Base-by-base conservation (phyloP, 2,888 invertebrate species). In the Geotrupes spiniger region DNA sequence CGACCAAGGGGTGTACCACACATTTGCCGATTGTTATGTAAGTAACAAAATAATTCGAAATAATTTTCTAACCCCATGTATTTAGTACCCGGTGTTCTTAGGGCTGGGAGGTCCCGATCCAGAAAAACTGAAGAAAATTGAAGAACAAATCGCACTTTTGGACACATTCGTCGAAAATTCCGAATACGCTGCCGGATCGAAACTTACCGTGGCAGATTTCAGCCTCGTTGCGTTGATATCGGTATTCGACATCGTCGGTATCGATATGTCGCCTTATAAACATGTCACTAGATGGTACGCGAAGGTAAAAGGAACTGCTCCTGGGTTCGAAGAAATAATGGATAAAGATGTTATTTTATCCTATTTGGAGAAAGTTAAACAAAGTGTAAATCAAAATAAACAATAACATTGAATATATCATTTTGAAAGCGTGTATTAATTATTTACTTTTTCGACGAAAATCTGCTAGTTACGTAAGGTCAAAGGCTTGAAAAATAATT, bases 161-260 rank as follows among this genome's bases (percentile, higher is more conserved):
- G 83, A 91, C 60, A 80, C 71, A n/a, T 85, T 87, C 75, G 76
- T 92, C 17, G 82, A 83, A 36, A 83, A 83, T 0, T 79, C 84
- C 60, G 78, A 80, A 54, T 92, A 80, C 72, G 81, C 76, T 26
- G 89, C 89, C 10, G 92, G 90, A 2, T 77, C 83, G 48, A 76
- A 76, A 47, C 74, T 90, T 43, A 91, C 91, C 10, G 68, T 92
- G 11, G 92, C 92, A 4, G 92, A 92, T 71, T 76, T 89, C 33
- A 74, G 83, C 26, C 67, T 91, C 36, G 74, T 84, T 21, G 80
- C 86, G 5, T 78, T 80, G 4, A 78, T 90, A 5, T 83, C 89
- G 39, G 85, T 84, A 51, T 78, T 80, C 52, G 88, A 87, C 63
- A 85, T 83, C 40, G 61, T 64, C 38, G 56, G 49, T 11, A 78